Conservation (phyloP, 2,797 vertebrate genomes). For the Calcarius lapponicus region DNA sequence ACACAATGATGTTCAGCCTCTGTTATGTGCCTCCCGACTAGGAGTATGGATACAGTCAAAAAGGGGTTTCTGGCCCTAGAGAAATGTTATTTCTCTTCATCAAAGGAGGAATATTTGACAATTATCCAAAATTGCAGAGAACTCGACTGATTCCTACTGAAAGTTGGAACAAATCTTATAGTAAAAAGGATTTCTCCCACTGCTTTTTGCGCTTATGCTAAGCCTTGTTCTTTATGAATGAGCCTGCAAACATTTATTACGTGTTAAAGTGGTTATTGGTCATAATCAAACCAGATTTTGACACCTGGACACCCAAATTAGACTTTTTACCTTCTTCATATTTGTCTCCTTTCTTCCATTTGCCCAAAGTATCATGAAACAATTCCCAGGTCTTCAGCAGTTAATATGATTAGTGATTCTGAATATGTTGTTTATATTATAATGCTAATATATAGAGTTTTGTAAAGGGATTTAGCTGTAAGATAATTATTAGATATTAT, state of each 20-base stretch:
- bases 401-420: neutral
- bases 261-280: neutral
- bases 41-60: neutral
- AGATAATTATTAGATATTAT: neutral
- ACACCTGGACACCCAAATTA: neutral
- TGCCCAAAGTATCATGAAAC: neutral
- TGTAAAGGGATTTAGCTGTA: neutral
- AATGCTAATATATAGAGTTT: neutral
- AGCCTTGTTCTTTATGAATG: neutral
- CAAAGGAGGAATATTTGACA: neutral
- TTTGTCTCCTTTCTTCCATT: neutral
- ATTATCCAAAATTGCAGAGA: neutral
- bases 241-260: neutral
- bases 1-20: neutral
- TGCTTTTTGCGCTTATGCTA: neutral
- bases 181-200: neutral
- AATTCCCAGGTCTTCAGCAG: neutral
- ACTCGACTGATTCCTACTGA: neutral
- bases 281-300: neutral
- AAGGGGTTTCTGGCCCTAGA: neutral
- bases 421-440: neutral
- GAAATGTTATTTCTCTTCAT: neutral
- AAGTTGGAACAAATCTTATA: neutral
- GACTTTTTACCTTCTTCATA: neutral
- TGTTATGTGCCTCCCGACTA: neutral